Percentiles rank a stretch among this genome's conserved stretches.
phyloP scores from a whole-genome alignment of 2,888 invertebrate species.

The Dryocosmus kuriphilus region DNA sequence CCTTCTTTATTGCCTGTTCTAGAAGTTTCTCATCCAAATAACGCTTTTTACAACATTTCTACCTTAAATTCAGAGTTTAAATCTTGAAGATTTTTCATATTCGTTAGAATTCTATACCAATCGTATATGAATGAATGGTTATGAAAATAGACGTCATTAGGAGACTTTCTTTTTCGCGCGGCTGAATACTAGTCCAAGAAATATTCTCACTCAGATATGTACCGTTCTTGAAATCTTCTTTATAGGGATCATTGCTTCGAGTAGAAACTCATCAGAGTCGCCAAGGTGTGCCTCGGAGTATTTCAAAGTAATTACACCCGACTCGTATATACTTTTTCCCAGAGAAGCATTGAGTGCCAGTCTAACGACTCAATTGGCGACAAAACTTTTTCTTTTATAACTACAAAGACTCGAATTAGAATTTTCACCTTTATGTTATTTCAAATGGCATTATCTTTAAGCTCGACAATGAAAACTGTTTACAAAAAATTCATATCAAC shows the following conservation, averaged over 20 bases:
- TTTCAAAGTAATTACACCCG: conserved; percentile 31
- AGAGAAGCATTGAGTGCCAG: conserved; percentile 20
- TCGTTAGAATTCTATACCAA: not conserved
- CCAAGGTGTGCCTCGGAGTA: conserved; percentile 32
- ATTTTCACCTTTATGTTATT: conserved; percentile 24
- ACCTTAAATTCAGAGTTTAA: not conserved
- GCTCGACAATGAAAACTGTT: not conserved
- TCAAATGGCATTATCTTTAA: conserved; percentile 2
- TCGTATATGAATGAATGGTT: not conserved
- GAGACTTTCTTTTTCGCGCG: not conserved
- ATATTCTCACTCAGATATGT: not conserved
- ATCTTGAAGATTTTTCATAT: not conserved
- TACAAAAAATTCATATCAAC: too few species aligned
- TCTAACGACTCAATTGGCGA: conserved; percentile 28
- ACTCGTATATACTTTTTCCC: conserved; percentile 13
- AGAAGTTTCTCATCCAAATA: too few species aligned
- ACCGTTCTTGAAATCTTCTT: not conserved
- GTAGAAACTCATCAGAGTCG: conserved; percentile 34
- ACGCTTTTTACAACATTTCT: too few species aligned
- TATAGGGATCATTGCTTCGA: conserved; percentile 31
- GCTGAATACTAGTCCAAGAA: not conserved
- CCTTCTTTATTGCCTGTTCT: too few species aligned
- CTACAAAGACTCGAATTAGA: conserved; percentile 1
- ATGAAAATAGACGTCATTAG: not conserved
- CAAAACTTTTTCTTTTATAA: conserved; percentile 24